A percentile compares a stretch with the other conserved stretches of the same genome.
phyloP scores from a whole-genome alignment of 2,888 invertebrate genomes.

The Chydorus sphaericus region DNA sequence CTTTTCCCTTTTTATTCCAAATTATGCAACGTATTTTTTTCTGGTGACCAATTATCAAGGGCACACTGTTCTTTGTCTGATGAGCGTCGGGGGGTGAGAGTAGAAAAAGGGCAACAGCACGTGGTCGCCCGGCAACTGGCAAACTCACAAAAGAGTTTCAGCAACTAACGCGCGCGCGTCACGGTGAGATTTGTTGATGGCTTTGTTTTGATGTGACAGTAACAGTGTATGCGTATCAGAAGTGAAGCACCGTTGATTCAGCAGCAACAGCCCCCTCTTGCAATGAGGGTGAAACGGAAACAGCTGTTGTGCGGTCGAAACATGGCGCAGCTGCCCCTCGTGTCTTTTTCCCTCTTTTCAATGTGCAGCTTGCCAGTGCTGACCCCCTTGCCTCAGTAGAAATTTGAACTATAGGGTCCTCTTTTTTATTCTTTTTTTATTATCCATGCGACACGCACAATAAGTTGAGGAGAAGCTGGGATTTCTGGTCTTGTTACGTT shows the following conservation, averaged over 20 bases:
- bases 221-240: no score
- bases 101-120: not conserved
- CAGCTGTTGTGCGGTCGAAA: slow-evolving; percentile 2
- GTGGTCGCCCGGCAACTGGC: no score
- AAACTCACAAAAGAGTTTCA: no score
- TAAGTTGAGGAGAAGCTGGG: not conserved
- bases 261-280: no score
- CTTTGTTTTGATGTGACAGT: no score
- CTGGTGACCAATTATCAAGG: not conserved
- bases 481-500: not conserved
- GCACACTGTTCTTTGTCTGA: not conserved
- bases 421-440: not conserved
- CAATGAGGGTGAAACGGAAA: slow-evolving; percentile 7
- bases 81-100: slow-evolving; percentile 11
- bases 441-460: not conserved
- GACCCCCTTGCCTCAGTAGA: not conserved
- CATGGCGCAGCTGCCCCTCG: slow-evolving; percentile 5
- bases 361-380: no score
- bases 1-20: no score
- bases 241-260: no score
- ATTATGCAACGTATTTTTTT: not conserved
- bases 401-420: no score
- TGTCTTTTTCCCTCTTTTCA: not conserved
- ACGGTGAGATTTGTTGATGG: no score
- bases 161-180: no score